Evolutionary conservation across 2,797 vertebrate genomes (phyloP).

Genomic region (Eremophila alpestris): DNA sequence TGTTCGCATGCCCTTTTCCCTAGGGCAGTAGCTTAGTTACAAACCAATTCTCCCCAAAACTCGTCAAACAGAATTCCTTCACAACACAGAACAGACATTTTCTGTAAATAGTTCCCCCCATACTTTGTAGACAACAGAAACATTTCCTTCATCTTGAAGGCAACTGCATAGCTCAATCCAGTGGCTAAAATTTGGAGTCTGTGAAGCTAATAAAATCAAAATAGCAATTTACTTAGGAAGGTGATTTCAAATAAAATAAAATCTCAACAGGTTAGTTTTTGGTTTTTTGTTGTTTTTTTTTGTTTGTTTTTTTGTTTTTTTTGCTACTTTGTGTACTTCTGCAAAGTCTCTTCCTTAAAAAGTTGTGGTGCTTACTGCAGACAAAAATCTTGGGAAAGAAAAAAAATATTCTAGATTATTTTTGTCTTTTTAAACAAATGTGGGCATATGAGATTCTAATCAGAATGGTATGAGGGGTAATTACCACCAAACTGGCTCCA

Average conservation of each 20-base stretch:
- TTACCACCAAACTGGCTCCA: not conserved
- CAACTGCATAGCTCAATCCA: not conserved
- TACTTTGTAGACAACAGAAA: not conserved
- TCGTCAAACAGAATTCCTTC: not conserved
- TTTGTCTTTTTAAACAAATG: not conserved
- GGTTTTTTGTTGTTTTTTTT: not conserved
- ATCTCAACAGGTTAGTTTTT: not conserved
- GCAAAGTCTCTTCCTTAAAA: not conserved
- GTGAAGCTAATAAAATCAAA: not conserved
- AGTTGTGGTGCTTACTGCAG: not conserved
- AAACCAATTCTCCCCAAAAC: not conserved
- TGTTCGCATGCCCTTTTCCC: not conserved
- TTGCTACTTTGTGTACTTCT: not conserved
- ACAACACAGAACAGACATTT: not conserved
- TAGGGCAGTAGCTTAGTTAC: not conserved
- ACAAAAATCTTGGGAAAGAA: not conserved
- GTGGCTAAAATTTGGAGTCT: not conserved
- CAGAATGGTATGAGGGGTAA: not conserved
- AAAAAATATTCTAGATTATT: not conserved
- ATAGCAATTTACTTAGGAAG: not conserved
- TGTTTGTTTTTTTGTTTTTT: too few relatives aligned
- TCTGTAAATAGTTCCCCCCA: not conserved
- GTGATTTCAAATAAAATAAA: not conserved
- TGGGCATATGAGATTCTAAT: not conserved
- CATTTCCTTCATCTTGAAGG: not conserved